These are phyloP conservation scores for Helicoverpa zea DNA, from an alignment of 1,140 invertebrate genomes.

Conservation along the genomic window DNA sequence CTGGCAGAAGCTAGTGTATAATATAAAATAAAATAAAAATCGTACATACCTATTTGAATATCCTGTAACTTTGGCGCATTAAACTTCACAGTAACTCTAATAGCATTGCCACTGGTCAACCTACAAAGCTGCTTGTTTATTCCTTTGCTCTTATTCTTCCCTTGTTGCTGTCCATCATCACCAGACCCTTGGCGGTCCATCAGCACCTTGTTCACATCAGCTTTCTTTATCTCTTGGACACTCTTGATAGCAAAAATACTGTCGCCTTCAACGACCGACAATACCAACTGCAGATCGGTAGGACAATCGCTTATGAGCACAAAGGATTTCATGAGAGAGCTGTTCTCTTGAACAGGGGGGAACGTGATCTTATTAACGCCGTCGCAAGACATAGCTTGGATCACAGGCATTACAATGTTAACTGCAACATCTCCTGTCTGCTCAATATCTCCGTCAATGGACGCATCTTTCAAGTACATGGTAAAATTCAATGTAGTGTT, in stretches of 20 bases:
- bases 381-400: slow-evolving; percentile 77
- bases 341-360: slow-evolving; percentile 69
- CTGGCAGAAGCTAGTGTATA: too few species aligned
- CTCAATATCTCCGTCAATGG: slow-evolving; percentile 69
- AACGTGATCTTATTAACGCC: slow-evolving; percentile 75
- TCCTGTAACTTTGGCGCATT: slow-evolving; percentile 70
- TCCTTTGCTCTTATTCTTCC: slow-evolving; percentile 59
- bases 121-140: slow-evolving; percentile 75
- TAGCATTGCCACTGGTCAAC: slow-evolving; percentile 73
- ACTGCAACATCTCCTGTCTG: slow-evolving; percentile 68
- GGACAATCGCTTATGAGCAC: slow-evolving; percentile 76
- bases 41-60: slow-evolving; percentile 63
- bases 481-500: slow-evolving; percentile 66
- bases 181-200: slow-evolving; percentile 64
- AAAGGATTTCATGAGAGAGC: slow-evolving; percentile 68
- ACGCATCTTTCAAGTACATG: slow-evolving; percentile 73
- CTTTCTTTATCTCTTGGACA: slow-evolving; percentile 78
- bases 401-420: slow-evolving; percentile 73
- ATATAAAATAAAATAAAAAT: too few species aligned
- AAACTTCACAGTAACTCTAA: slow-evolving; percentile 75
- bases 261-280: slow-evolving; percentile 69
- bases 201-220: slow-evolving; percentile 74
- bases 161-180: slow-evolving; percentile 59
- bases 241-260: slow-evolving; percentile 73
- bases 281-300: slow-evolving; percentile 73